These are phyloP conservation scores for Eupsilia transversa DNA, from an alignment of 2,888 invertebrate genomes.

Conservation along the genomic window DNA sequence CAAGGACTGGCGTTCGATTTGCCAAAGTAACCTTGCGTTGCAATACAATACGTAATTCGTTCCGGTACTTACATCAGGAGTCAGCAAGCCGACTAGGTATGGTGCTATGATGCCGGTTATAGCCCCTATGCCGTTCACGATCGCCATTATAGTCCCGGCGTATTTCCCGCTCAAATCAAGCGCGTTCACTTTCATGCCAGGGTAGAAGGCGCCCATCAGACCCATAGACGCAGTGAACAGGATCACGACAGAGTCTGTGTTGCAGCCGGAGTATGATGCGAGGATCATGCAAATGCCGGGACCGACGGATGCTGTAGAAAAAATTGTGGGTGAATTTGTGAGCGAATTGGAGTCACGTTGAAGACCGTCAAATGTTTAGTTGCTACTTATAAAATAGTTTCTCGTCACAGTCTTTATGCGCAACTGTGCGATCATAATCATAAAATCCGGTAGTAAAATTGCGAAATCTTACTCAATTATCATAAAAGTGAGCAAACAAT, in stretches of 20 bases:
- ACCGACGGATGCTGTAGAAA: conserved; percentile 91
- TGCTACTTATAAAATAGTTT: conserved; percentile 26
- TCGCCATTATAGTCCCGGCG: conserved; percentile 92
- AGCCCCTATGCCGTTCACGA: conserved; percentile 93
- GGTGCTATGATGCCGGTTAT: conserved; percentile 93
- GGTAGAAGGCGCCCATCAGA: conserved; percentile 93
- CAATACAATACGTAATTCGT: conserved; percentile 63
- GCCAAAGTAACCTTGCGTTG: conserved; percentile 51
- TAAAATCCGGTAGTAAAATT: conserved; percentile 30
- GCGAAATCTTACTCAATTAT: conserved; percentile 35
- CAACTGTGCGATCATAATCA: conserved; percentile 24
- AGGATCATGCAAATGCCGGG: conserved; percentile 92
- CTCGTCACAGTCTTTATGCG: neutral
- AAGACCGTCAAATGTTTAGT: neutral
- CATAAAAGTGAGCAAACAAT: conserved; percentile 55
- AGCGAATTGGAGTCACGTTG: neutral
- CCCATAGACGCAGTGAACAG: conserved; percentile 93
- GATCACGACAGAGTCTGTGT: conserved; percentile 90
- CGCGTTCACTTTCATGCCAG: conserved; percentile 93
- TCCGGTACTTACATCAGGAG: conserved; percentile 91
- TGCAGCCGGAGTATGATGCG: conserved; percentile 93
- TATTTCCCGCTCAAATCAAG: conserved; percentile 92
- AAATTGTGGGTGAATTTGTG: conserved; percentile 20
- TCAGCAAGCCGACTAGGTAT: conserved; percentile 92
- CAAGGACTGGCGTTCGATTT: conserved; percentile 39